Conservation (phyloP, 2,113 vertebrate species). For the Hylia prasina region DNA sequence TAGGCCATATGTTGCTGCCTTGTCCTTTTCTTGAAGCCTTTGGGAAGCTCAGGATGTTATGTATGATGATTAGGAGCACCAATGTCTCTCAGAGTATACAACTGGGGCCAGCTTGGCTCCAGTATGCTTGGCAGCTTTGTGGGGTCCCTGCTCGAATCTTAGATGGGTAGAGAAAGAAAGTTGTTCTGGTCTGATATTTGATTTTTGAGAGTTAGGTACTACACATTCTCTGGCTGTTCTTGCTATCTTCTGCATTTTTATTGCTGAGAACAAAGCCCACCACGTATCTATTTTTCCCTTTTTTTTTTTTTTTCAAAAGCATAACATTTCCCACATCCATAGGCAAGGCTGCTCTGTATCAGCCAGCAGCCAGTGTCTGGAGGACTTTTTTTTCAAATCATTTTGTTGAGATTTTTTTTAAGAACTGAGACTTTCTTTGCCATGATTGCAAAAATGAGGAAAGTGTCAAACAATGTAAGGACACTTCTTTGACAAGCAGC, state of each 20-base stretch:
- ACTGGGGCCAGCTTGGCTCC: background rate
- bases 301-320: background rate
- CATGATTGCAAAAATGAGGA: background rate
- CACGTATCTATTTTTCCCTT: background rate
- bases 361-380: background rate
- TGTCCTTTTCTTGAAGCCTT: constrained; percentile 10
- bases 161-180: background rate
- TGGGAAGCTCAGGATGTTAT: background rate
- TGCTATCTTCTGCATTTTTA: background rate
- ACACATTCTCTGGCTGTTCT: background rate
- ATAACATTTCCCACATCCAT: background rate
- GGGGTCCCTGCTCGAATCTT: background rate
- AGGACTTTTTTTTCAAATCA: background rate
- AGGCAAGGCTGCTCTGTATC: background rate
- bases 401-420: background rate
- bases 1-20: constrained; percentile 17
- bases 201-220: background rate
- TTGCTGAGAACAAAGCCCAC: background rate
- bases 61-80: background rate
- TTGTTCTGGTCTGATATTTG: background rate
- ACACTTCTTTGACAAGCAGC: background rate
- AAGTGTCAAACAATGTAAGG: background rate
- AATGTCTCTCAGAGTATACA: background rate
- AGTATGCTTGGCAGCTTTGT: background rate
- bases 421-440: background rate